phyloP scores from a whole-genome alignment of 2,888 invertebrate genomes.

The Bruchidius siliquastri region DNA sequence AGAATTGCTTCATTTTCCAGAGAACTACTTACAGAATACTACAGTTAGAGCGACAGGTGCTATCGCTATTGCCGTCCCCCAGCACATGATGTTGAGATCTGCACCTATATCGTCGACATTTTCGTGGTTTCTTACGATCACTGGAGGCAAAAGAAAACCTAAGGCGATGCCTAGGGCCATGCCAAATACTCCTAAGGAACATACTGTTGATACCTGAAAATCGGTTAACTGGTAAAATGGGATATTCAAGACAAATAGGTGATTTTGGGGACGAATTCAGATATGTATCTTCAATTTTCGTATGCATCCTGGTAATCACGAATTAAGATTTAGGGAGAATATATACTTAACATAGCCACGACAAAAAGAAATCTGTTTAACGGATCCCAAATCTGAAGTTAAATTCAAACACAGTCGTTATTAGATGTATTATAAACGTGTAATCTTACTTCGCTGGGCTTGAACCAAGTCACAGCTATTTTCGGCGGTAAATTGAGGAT shows the following conservation, averaged over 20 bases:
- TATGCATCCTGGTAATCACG: no score
- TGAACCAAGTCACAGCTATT: slow-evolving; percentile 95
- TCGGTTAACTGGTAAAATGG: no score
- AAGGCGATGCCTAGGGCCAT: slow-evolving; percentile 30
- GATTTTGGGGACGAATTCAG: no score
- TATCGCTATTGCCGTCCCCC: slow-evolving; percentile 40
- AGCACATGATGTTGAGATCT: slow-evolving; percentile 53
- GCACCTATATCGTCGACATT: slow-evolving; percentile 36
- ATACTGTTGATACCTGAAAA: slow-evolving; percentile 31
- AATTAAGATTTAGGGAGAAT: no score
- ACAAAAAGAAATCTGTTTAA: no score
- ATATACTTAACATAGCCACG: no score
- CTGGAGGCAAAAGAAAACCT: slow-evolving; percentile 31
- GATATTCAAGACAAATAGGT: no score
- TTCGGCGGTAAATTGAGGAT: slow-evolving; percentile 86
- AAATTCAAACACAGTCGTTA: no score
- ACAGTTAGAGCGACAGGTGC: slow-evolving; percentile 27
- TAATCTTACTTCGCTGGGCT: slow-evolving; percentile 80
- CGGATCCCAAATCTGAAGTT: no score
- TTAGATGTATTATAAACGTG: no score
- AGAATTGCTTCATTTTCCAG: not conserved
- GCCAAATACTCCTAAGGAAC: slow-evolving; percentile 34
- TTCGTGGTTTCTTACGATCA: slow-evolving; percentile 42
- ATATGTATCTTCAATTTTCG: no score
- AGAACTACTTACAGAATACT: slow-evolving; percentile 28